phyloP scores from a whole-genome alignment of 2,797 vertebrate species.

The Setipinna tenuifilis region DNA sequence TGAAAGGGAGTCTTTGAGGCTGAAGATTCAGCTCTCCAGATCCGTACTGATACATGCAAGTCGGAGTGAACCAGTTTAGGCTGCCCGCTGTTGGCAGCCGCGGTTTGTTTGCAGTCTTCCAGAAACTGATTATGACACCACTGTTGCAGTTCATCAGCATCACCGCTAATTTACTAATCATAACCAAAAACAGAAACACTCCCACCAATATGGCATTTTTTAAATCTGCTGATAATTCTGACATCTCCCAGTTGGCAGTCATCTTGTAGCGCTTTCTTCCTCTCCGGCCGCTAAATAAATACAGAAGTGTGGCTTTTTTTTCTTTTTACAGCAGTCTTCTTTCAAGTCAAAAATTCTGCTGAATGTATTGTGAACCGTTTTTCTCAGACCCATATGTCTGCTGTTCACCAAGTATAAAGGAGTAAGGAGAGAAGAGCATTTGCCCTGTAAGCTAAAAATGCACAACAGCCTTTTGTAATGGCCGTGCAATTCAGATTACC shows the following conservation, averaged over 20 bases:
- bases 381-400: background rate
- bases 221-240: slow-evolving; percentile 35
- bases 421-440: background rate
- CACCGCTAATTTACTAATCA: slow-evolving; percentile 61
- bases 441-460: background rate
- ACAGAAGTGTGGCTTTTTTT: background rate
- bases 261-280: slow-evolving; percentile 27
- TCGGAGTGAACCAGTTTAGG: slow-evolving; percentile 39
- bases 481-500: background rate
- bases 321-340: background rate
- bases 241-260: slow-evolving; percentile 56
- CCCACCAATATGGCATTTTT: slow-evolving; percentile 42
- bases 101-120: slow-evolving; percentile 45
- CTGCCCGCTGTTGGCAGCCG: slow-evolving; percentile 45
- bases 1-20: slow-evolving; percentile 1
- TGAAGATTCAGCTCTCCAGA: background rate
- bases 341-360: slow-evolving; percentile 25
- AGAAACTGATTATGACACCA: slow-evolving; percentile 55
- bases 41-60: background rate
- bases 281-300: background rate
- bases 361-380: background rate
- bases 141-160: slow-evolving; percentile 53
- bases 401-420: background rate
- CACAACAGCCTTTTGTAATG: background rate
- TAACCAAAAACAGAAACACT: slow-evolving; percentile 57